Percentiles rank a stretch among this genome's conserved stretches.
Conservation (phyloP, 2,113 vertebrate genomes). For the Sinosuthora webbiana region DNA sequence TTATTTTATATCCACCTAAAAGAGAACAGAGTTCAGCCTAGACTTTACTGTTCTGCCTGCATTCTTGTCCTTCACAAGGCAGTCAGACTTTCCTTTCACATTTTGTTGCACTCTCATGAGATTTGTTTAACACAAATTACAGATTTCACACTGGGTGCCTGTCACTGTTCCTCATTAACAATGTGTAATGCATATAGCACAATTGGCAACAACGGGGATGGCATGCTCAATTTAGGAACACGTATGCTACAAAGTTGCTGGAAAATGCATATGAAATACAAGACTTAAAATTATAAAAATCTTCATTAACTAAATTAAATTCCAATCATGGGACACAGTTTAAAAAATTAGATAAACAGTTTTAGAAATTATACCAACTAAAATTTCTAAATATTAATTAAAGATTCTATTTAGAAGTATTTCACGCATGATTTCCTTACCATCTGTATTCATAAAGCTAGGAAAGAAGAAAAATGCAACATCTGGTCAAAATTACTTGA, state of each 20-base stretch:
- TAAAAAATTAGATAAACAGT: neutral
- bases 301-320: neutral
- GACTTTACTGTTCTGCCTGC: neutral
- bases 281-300: neutral
- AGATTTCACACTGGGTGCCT: neutral
- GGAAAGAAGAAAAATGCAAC: slow-evolving; percentile 28
- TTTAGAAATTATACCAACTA: neutral
- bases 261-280: neutral
- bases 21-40: neutral
- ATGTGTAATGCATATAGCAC: neutral
- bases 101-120: neutral
- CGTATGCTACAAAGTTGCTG: neutral
- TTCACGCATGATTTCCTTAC: slow-evolving; percentile 12
- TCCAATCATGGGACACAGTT: neutral
- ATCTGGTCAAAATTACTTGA: slow-evolving; percentile 51
- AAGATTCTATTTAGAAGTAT: slow-evolving; percentile 12
- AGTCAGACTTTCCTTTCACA: neutral
- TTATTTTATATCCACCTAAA: neutral
- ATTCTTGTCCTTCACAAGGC: neutral
- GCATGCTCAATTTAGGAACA: neutral
- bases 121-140: neutral
- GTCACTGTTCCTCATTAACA: neutral
- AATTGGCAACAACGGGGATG: neutral
- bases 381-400: slow-evolving; percentile 48
- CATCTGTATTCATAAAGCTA: neutral